These are phyloP conservation scores for Microplitis deprimator DNA, from an alignment of 2,888 invertebrate genomes.

Conservation along the genomic window DNA sequence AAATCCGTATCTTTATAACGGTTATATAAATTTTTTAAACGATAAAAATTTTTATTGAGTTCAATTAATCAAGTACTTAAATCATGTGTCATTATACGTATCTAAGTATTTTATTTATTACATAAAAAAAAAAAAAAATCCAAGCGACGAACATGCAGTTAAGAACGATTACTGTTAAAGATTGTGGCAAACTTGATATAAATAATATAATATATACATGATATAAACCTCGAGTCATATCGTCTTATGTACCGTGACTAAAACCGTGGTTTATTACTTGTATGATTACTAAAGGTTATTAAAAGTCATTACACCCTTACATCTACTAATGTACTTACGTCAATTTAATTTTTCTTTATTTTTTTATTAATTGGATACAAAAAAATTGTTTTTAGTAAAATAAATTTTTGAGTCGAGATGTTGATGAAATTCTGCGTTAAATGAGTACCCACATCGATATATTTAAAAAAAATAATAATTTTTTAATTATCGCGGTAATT, in stretches of 20 bases:
- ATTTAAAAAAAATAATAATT: no score
- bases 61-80: conserved; percentile 7
- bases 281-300: conserved; percentile 24
- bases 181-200: background rate
- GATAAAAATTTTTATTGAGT: background rate
- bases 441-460: no score
- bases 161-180: conserved; percentile 15
- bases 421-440: no score
- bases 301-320: background rate
- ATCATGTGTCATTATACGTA: background rate
- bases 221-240: conserved; percentile 31
- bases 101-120: background rate
- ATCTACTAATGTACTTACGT: no score
- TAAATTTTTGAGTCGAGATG: no score
- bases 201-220: conserved; percentile 36
- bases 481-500: no score
- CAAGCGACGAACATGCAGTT: background rate
- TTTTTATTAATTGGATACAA: no score
- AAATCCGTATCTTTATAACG: conserved; percentile 1
- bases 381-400: no score
- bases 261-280: conserved; percentile 73
- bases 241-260: conserved; percentile 75
- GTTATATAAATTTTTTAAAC: background rate
- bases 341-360: no score
- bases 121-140: background rate